Evolutionary conservation across 2,888 invertebrate species (phyloP).

Genomic region (Xanthia togata): DNA sequence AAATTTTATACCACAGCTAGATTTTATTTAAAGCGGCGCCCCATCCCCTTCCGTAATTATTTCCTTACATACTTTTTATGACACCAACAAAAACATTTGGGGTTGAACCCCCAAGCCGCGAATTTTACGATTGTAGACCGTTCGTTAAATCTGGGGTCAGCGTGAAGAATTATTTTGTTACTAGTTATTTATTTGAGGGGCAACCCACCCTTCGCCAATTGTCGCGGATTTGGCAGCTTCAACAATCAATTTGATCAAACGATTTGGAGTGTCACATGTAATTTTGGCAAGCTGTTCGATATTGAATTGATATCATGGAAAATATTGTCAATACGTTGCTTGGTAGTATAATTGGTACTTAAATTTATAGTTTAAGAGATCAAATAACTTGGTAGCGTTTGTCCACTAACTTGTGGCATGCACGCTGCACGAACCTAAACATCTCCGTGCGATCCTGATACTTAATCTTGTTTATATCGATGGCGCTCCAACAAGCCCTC

Average conservation of each 20-base stretch:
- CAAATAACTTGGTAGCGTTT: too few species aligned
- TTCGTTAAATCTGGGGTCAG: slow-evolving; percentile 48
- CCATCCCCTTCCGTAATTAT: slow-evolving; percentile 19
- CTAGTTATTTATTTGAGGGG: slow-evolving; percentile 21
- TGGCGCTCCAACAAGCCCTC: background rate
- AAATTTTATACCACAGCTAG: slow-evolving; percentile 42
- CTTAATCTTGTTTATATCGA: background rate
- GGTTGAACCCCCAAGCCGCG: slow-evolving; percentile 15
- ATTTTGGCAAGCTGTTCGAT: background rate
- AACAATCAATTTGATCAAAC: slow-evolving; percentile 41
- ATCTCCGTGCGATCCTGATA: background rate
- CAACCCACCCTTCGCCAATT: slow-evolving; percentile 36
- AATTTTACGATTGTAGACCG: slow-evolving; percentile 42
- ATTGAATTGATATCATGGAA: background rate
- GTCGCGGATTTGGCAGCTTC: slow-evolving; percentile 46
- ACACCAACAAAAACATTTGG: slow-evolving; percentile 36
- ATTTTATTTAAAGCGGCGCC: slow-evolving; percentile 27
- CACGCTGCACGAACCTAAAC: background rate
- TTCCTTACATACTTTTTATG: slow-evolving; percentile 48
- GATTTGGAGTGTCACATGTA: slow-evolving; percentile 29
- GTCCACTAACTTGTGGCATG: background rate
- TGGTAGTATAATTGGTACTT: background rate
- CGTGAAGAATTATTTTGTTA: slow-evolving; percentile 23
- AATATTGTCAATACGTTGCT: background rate
- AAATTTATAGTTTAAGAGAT: background rate